Evolutionary conservation across 2,797 vertebrate genomes (phyloP), one percentile per base, ranked within the genome.

Genomic region (Triplophysa bombifrons): DNA sequence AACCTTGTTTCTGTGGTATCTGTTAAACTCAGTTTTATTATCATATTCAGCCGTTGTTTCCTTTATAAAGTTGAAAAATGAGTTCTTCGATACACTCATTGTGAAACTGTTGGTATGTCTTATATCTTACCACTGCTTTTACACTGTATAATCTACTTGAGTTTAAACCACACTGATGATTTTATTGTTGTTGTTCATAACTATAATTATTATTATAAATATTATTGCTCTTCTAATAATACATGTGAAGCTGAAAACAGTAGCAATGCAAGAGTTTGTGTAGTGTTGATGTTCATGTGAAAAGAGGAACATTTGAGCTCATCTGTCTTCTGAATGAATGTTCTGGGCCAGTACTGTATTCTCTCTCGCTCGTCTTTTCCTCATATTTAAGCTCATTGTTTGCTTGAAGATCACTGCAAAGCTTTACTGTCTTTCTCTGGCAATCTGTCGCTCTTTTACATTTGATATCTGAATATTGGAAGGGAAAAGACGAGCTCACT

Each of bases 211-310:
- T 68, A 13, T 80, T 27, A 7, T 50, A n/a, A 38, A 75, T 53
- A 63, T 69, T 71, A 44, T 66, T 25, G 67, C 20, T 63, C 30
- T 61, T 79, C 67, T 78, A 69, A 78, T 80, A 53, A 72, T 58
- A 48, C 63, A 65, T 44, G 70, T 61, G 48, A 55, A 77, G 61
- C 46, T 72, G 68, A 78, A 53, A 78, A 51, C 46, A 10, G 60
- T 78, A 85, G 73, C 82, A 88, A 50, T 74, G 75, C 64, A 22
- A 75, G 55, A n/a, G 64, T 83, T 67, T 44, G 63, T 73, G 67
- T 73, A 69, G 80, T 76, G 73, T 63, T 60, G 80, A 30, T 74
- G 3, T 71, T 48, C 50, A 27, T 68, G 51, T 65, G 48, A 60
- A 66, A 69, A 22, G 63, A 51, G 68, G 13, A 58, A 9, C 20